Percentiles rank a stretch among this genome's conserved stretches.
phyloP scores from a whole-genome alignment of 2,113 vertebrate species.

The Nothoprocta perdicaria region DNA sequence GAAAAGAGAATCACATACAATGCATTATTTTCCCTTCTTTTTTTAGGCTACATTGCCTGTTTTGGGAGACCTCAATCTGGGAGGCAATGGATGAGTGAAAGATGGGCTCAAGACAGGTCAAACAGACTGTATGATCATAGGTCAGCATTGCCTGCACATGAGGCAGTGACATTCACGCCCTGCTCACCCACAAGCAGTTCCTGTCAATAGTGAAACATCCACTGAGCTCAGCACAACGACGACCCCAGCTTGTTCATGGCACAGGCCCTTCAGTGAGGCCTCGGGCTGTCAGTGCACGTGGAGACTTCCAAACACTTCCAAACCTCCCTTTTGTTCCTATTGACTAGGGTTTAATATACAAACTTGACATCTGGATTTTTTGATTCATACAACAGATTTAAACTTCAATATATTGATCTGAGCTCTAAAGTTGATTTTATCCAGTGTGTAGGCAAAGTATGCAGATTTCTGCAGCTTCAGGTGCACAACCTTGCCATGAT shows the following conservation, averaged over 20 bases:
- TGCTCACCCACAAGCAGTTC: neutral
- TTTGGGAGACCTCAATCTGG: neutral
- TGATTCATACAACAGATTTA: neutral
- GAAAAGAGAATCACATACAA: neutral
- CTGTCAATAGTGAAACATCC: neutral
- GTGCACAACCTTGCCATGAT: neutral
- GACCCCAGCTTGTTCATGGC: neutral
- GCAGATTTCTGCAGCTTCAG: neutral
- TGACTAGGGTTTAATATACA: constrained; percentile 9
- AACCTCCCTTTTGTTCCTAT: neutral
- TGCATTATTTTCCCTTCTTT: neutral
- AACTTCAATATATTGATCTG: constrained; percentile 33
- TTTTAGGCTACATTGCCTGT: neutral
- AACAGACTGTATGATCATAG: neutral
- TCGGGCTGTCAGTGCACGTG: neutral
- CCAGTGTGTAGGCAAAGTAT: neutral
- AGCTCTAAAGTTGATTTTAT: constrained; percentile 16
- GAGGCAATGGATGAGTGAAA: neutral
- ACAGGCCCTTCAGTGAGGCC: neutral
- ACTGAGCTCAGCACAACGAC: neutral
- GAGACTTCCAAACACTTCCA: neutral
- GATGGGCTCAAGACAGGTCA: neutral
- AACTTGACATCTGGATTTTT: constrained; percentile 22
- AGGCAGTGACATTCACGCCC: neutral
- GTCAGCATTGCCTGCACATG: accelerated